phyloP scores from a whole-genome alignment of 2,797 vertebrate genomes.

The Cichlasoma orientale region DNA sequence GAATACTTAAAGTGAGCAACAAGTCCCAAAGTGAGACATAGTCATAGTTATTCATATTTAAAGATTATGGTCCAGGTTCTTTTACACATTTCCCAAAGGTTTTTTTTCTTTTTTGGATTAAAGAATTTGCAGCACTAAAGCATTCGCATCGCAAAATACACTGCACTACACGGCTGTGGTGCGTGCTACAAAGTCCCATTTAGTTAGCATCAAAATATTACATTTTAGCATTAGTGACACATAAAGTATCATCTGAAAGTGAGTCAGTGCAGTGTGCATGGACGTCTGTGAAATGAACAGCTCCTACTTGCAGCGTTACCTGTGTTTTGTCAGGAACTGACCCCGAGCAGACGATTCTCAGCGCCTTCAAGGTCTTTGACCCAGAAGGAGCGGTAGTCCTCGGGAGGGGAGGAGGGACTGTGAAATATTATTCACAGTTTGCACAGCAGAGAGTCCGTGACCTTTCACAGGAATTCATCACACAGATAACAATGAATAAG shows the following conservation, averaged over 20 bases:
- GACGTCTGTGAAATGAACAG: conserved; percentile 5
- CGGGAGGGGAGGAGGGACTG: conserved; percentile 83
- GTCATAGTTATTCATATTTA: background rate
- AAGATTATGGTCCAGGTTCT: background rate
- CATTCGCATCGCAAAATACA: background rate
- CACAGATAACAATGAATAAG: conserved; percentile 33
- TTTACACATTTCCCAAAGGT: conserved; percentile 5
- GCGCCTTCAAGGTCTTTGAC: conserved; percentile 87
- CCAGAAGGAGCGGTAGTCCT: conserved; percentile 81
- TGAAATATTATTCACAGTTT: conserved; percentile 36
- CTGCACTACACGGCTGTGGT: background rate
- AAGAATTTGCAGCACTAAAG: background rate
- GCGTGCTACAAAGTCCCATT: background rate
- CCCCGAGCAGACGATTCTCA: conserved; percentile 85
- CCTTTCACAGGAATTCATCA: conserved; percentile 22
- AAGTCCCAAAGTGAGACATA: background rate
- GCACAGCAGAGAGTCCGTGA: background rate
- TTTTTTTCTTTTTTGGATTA: background rate
- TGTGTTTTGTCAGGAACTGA: conserved; percentile 77
- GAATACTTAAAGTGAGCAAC: background rate
- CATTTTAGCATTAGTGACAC: background rate
- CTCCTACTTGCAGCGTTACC: conserved; percentile 1
- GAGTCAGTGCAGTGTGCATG: background rate
- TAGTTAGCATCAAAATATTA: background rate
- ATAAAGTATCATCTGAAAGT: background rate